Evolutionary conservation across 64 coral and sea anemone genomes (phyloP), one percentile per base, ranked within the genome.

Genomic region (Stichodactyla helianthus): DNA sequence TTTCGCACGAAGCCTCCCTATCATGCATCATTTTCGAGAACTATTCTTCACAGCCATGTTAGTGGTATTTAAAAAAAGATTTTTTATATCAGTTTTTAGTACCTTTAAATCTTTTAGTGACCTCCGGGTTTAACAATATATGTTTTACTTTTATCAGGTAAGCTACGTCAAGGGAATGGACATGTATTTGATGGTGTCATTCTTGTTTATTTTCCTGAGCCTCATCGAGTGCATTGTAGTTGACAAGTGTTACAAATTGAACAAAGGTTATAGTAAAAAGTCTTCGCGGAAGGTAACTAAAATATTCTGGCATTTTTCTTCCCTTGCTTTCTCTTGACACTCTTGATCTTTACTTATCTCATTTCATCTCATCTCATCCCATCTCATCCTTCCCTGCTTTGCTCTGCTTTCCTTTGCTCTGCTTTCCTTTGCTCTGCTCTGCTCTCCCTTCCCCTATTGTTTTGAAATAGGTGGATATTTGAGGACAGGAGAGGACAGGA

Each of bases 161-260:
- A 97, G 91, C 51, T 97, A 97, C 84, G 94, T 89, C 17, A 97
- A 97, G 82, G 94, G 94, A 57, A 88, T 97, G 88, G 94, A 97
- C 51, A 86, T 86, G 94, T 97, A 97, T 64, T 81, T 97, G 62
- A 97, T 97, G 91, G 89, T 89, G 52, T 93, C 91, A 26, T 97
- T 97, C 85, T 55, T 92, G 12, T 90, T 97, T 59, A 93, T 97
- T 14, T 97, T 97, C 68, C 62, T 97, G 52, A 97, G 91, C 55
- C 52, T 97, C 18, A 54, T 89, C n/a, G 94, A 97, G 65, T 97
- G 94, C 31, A 93, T 97, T 25, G 65, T 89, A 13, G 94, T 97
- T 4, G 94, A 97, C 51, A 89, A 89, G 31, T 13, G 83, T 57
- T 90, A 83, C 74, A 77, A 89, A 86, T 67, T 27, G 5, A 31